Evolutionary conservation across 2,888 invertebrate genomes (phyloP).

Genomic region (Ochropleura plecta): DNA sequence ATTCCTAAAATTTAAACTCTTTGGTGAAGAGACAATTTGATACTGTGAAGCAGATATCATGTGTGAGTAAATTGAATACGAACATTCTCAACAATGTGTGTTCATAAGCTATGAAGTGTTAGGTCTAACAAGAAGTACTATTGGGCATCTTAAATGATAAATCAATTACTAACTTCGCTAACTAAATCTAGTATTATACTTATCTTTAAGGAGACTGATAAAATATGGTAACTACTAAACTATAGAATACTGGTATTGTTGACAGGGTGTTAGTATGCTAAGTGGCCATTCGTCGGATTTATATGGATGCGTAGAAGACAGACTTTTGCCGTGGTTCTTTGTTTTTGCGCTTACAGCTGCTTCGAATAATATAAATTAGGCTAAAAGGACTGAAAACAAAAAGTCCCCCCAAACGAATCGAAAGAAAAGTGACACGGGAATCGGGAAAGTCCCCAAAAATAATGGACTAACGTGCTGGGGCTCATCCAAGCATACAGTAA

Average conservation of each 20-base stretch:
- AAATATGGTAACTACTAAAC: neutral
- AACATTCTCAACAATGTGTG: neutral
- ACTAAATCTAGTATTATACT: neutral
- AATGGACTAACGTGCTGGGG: neutral
- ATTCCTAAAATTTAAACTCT: conserved; percentile 17
- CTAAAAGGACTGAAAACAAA: neutral
- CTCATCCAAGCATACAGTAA: neutral
- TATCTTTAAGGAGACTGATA: neutral
- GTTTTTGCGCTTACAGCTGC: neutral
- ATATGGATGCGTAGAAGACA: neutral
- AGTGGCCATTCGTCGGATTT: neutral
- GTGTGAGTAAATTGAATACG: neutral
- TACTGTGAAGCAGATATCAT: neutral
- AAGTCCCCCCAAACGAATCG: neutral
- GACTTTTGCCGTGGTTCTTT: neutral
- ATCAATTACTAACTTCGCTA: neutral
- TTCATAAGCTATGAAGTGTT: neutral
- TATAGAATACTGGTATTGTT: neutral
- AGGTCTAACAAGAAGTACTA: neutral
- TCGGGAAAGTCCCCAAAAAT: neutral
- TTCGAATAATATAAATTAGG: neutral
- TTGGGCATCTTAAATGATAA: neutral
- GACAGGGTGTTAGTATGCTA: neutral
- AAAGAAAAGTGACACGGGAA: neutral
- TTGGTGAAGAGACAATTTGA: conserved; percentile 7